These are phyloP conservation scores for Altica lythri DNA, from an alignment of 2,888 invertebrate species.

Conservation along the genomic window DNA sequence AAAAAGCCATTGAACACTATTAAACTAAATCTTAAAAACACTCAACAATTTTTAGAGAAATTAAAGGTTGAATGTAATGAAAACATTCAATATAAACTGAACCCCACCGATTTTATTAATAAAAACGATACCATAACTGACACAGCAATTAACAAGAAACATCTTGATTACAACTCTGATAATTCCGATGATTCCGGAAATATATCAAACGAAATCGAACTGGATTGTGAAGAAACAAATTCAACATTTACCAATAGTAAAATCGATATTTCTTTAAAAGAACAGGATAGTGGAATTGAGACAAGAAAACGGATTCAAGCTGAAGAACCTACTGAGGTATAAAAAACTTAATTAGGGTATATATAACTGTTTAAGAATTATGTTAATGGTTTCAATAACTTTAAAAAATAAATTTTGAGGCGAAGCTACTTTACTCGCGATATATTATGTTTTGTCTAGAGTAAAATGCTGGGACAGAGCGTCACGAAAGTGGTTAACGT, in stretches of 20 bases:
- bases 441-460: too few relatives aligned
- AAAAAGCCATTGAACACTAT: constrained; percentile 26
- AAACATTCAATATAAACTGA: constrained; percentile 28
- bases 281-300: constrained; percentile 32
- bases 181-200: constrained; percentile 81
- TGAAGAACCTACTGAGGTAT: constrained; percentile 20
- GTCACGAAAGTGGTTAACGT: too few relatives aligned
- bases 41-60: constrained; percentile 40
- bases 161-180: constrained; percentile 64
- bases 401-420: too few relatives aligned
- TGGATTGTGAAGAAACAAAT: constrained; percentile 46
- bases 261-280: constrained; percentile 30
- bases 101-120: constrained; percentile 35
- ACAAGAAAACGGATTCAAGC: constrained; percentile 18
- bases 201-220: constrained; percentile 74
- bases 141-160: constrained; percentile 15
- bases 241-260: constrained; percentile 37
- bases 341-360: too few relatives aligned
- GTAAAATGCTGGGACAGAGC: too few relatives aligned
- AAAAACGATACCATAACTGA: constrained; percentile 18
- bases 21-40: constrained; percentile 41
- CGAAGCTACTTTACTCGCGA: too few relatives aligned
- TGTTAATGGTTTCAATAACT: too few relatives aligned
- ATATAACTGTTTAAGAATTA: too few relatives aligned
- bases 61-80: constrained; percentile 34